Evolutionary conservation across 2,888 invertebrate species (phyloP).

Genomic region (Macaria liturata): DNA sequence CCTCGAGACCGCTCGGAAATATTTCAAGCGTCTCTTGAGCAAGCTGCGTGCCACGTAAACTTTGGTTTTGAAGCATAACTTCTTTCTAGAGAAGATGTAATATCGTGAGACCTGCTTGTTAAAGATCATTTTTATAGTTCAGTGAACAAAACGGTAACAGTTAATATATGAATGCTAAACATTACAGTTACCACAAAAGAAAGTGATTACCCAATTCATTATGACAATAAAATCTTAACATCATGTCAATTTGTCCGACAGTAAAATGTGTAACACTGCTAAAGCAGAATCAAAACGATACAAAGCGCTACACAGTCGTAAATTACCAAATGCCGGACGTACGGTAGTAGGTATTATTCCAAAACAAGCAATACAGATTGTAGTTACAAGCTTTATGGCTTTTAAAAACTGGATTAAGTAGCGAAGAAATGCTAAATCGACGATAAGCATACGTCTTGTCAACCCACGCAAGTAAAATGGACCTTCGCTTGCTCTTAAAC

Average conservation of each 20-base stretch:
- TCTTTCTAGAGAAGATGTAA: slow-evolving; percentile 24
- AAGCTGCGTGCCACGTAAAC: slow-evolving; percentile 41
- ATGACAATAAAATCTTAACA: neutral
- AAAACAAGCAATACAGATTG: slow-evolving; percentile 63
- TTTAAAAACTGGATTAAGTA: slow-evolving; percentile 79
- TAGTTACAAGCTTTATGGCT: slow-evolving; percentile 77
- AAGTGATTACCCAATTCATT: too few relatives aligned
- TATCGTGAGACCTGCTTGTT: slow-evolving; percentile 15
- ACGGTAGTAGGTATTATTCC: slow-evolving; percentile 49
- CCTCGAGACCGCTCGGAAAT: slow-evolving; percentile 74
- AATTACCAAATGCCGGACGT: slow-evolving; percentile 28
- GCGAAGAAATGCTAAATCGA: slow-evolving; percentile 77
- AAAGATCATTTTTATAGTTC: too few relatives aligned
- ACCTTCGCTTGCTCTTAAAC: slow-evolving; percentile 31
- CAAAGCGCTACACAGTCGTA: slow-evolving; percentile 22
- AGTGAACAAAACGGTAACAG: too few relatives aligned
- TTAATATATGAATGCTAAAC: too few relatives aligned
- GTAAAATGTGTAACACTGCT: slow-evolving; percentile 9
- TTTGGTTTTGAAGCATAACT: slow-evolving; percentile 38
- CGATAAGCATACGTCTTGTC: slow-evolving; percentile 79
- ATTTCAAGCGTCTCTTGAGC: slow-evolving; percentile 66
- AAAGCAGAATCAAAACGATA: slow-evolving; percentile 17
- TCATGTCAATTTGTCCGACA: slow-evolving; percentile 3
- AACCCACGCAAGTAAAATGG: slow-evolving; percentile 59
- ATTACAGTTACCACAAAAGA: too few relatives aligned